Percentiles rank a stretch among this genome's conserved stretches.
These are phyloP conservation scores for Columba livia DNA, from an alignment of 2,113 vertebrate genomes.

Conservation along the genomic window DNA sequence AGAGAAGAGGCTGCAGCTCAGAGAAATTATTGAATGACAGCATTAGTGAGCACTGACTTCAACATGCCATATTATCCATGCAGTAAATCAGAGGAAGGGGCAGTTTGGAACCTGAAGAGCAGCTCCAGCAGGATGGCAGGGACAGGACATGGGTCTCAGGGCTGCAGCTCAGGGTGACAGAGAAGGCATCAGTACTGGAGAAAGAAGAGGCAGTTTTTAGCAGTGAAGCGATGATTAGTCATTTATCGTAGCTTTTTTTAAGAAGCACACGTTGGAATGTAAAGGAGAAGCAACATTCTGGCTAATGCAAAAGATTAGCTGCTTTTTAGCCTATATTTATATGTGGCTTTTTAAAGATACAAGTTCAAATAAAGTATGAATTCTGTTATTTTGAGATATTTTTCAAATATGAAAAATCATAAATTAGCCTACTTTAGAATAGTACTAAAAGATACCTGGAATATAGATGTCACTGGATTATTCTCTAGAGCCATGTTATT, in stretches of 20 bases:
- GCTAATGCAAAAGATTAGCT: not conserved
- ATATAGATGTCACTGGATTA: not conserved
- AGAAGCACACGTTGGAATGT: not conserved
- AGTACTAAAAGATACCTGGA: not conserved
- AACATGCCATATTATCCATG: not conserved
- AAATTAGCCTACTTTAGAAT: not conserved
- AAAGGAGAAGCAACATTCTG: not conserved
- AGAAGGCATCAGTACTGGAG: not conserved
- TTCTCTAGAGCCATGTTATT: not conserved
- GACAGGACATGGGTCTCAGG: rapidly evolving
- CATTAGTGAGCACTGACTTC: not conserved
- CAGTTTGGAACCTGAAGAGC: not conserved
- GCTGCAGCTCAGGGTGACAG: not conserved
- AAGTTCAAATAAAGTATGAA: not conserved
- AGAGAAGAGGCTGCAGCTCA: not conserved
- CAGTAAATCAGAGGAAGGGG: not conserved
- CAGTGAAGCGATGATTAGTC: not conserved
- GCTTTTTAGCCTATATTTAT: not conserved
- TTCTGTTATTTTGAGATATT: not conserved
- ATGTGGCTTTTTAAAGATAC: not conserved
- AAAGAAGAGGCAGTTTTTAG: not conserved
- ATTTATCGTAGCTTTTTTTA: not conserved
- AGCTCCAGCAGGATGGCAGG: not conserved
- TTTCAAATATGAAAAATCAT: not conserved
- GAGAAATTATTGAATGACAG: not conserved